Evolutionary conservation across 1,140 invertebrate genomes (phyloP).

Genomic region (Heliconius himera): DNA sequence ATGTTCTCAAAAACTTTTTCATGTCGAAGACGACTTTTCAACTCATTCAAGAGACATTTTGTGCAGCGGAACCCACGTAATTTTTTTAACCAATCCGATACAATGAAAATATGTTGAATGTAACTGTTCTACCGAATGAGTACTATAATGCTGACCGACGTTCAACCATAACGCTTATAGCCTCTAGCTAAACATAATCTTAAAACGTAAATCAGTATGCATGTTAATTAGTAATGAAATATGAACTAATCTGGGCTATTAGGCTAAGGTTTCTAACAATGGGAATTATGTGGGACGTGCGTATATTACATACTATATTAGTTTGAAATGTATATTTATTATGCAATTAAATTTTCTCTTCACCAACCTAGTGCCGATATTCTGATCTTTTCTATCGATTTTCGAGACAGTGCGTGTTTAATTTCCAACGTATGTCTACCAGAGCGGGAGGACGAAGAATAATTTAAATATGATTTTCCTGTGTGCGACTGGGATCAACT

Average conservation of each 20-base stretch:
- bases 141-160: not conserved
- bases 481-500: too few relatives aligned
- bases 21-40: too few relatives aligned
- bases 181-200: not conserved
- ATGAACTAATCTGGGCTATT: conserved; percentile 1
- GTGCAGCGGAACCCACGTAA: not conserved
- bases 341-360: too few relatives aligned
- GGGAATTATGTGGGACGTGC: not conserved
- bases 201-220: not conserved
- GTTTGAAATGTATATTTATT: not conserved
- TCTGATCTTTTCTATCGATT: too few relatives aligned
- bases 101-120: not conserved
- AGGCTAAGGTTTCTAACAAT: conserved; percentile 26
- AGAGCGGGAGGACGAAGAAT: too few relatives aligned
- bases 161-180: not conserved
- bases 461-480: too few relatives aligned
- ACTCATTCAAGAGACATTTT: too few relatives aligned
- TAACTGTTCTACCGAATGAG: not conserved
- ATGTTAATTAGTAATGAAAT: conserved; percentile 18
- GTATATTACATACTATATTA: not conserved
- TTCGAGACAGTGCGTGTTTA: too few relatives aligned
- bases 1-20: too few relatives aligned
- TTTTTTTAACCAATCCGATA: not conserved
- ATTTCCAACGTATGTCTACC: too few relatives aligned
- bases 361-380: too few relatives aligned